Base-by-base conservation (phyloP, 2,113 vertebrate genomes). In the Spea multiplicata region DNA sequence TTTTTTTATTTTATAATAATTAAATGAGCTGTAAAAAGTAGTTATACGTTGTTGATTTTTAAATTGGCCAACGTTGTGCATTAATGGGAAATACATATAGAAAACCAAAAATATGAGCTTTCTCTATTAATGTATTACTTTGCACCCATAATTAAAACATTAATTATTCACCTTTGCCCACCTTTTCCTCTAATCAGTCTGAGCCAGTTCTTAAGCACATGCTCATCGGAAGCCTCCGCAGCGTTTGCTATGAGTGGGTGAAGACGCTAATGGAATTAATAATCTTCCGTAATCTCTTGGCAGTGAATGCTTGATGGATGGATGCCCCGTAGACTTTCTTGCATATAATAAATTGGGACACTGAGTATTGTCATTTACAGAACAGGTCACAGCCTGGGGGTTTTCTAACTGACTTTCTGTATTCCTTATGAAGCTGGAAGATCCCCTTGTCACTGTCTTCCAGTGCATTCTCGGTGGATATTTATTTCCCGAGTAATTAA, bases 401-500 rank as follows among this genome's bases (percentile, higher is more conserved):
- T 64, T 55, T 30, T 72, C 57, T 71, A 44, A 78, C 59, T 78
- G 76, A 72, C 76, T 78, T 55, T 61, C 46, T 44, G 12, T 72
- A 66, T 78, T 78, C 66, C 76, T 78, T 66, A n/a, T 66, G 59
- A 66, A 66, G 71, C 61, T 46, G 49, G 59, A 49, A 72, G 66
- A 78, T 78, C 76, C 76, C 76, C 76, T 49, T 62, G 76, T 78
- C 76, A 72, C 49, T 78, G 14, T 72, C 76, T 78, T 66, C 13
- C 6, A 55, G 61, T 13, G 76, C 44, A 8, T 72, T 72, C 76
- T 78, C 69, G 66, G 61, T 72, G 17, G 68, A 78, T 78, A 78
- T 78, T 78, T 78, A 78, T 78, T 78, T 78, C 69, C 49, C 66
- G 69, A 69, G 66, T 78, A 78, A 78, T 78, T 78, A 78, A 78